A percentile compares a stretch with the other conserved stretches of the same genome.
Evolutionary conservation across 2,797 vertebrate genomes (phyloP).

Genomic region (Aselliscus stoliczkanus): DNA sequence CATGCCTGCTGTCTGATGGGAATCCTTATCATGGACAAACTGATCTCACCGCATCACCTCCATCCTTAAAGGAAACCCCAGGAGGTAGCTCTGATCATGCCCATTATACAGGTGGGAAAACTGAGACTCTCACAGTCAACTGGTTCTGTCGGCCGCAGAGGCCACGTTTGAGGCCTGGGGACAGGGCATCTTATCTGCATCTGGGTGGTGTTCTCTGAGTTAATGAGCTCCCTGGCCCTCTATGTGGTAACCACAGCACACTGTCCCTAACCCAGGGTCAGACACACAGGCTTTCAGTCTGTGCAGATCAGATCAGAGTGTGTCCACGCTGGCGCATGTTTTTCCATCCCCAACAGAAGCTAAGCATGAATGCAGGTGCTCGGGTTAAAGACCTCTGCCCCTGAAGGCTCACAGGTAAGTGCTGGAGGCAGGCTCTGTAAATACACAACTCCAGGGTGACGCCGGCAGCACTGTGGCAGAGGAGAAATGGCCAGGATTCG

Average conservation of each 20-base stretch:
- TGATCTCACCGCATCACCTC: background rate
- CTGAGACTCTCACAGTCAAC: background rate
- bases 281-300: rapidly evolving
- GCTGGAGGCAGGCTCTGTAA: background rate
- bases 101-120: background rate
- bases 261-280: background rate
- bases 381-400: background rate
- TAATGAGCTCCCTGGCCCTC: background rate
- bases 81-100: background rate
- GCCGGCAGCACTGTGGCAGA: rapidly evolving
- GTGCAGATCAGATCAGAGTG: background rate
- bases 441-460: background rate
- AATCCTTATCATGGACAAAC: background rate
- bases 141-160: background rate
- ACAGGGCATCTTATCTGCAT: background rate
- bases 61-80: background rate
- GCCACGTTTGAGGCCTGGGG: background rate
- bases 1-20: rapidly evolving
- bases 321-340: rapidly evolving
- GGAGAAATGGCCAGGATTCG: background rate
- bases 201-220: background rate
- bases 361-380: rapidly evolving
- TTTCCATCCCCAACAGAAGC: background rate
- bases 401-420: background rate
- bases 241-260: rapidly evolving